A percentile compares a stretch with the other conserved stretches of the same genome.
phyloP scores from a whole-genome alignment of 2,888 invertebrate species.

The Luffia ferchaultella region DNA sequence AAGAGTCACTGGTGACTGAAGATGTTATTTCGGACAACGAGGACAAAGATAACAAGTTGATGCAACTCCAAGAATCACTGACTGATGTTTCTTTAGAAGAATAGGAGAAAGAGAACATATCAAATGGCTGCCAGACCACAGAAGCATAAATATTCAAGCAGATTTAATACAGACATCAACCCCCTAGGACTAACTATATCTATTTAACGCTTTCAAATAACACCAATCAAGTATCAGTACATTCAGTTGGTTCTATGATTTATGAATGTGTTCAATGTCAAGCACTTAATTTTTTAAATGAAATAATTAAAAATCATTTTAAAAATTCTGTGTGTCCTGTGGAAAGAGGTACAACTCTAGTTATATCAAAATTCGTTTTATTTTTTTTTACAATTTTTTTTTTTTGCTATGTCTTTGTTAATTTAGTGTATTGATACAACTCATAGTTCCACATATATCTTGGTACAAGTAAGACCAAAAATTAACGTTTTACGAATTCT shows the following conservation, averaged over 20 bases:
- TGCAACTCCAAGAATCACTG: not conserved
- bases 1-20: not conserved
- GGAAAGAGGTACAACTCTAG: too few species aligned
- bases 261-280: constrained; percentile 11
- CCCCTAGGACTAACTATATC: constrained; percentile 9
- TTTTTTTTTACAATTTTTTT: too few species aligned
- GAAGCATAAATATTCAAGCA: constrained; percentile 15
- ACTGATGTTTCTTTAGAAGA: constrained; percentile 8
- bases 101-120: constrained; percentile 12
- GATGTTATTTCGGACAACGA: not conserved
- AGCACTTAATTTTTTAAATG: not conserved
- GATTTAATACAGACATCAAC: constrained; percentile 14
- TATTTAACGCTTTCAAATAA: constrained; percentile 15
- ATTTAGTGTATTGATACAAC: too few species aligned
- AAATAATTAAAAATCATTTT: not conserved
- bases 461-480: too few species aligned
- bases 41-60: not conserved
- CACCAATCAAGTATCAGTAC: constrained; percentile 4
- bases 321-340: not conserved
- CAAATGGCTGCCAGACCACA: constrained; percentile 11
- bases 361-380: too few species aligned
- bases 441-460: too few species aligned
- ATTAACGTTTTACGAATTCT: too few species aligned
- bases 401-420: too few species aligned
- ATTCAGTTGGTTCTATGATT: constrained; percentile 14